Conservation (phyloP, 2,797 vertebrate genomes). For the Myotis vivesi region DNA sequence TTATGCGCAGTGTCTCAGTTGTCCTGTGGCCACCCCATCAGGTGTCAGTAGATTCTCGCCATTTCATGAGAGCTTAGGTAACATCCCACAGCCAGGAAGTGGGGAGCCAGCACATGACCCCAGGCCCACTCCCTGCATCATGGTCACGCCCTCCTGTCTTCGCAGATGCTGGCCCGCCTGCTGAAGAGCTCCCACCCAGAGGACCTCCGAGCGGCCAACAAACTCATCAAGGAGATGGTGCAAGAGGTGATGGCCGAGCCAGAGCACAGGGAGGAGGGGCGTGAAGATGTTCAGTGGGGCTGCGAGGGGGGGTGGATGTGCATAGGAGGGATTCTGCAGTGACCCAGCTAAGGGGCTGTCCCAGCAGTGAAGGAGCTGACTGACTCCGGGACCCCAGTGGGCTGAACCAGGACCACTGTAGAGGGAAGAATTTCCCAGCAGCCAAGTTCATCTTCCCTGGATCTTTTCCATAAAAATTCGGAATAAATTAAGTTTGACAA, state of each 20-base stretch:
- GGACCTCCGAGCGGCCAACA: conserved; percentile 97
- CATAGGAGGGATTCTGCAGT: fast-evolving
- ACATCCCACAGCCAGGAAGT: background rate
- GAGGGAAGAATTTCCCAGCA: background rate
- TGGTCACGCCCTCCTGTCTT: background rate
- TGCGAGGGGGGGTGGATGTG: background rate
- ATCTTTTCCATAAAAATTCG: background rate
- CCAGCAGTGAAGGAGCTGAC: background rate
- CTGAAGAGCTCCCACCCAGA: conserved; percentile 97
- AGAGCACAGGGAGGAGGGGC: background rate
- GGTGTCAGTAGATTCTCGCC: background rate
- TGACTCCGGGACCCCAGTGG: background rate
- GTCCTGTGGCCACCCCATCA: background rate
- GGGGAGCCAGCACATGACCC: background rate
- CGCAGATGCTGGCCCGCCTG: conserved; percentile 93
- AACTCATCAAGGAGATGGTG: conserved; percentile 99
- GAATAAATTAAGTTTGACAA: background rate
- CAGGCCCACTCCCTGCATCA: background rate
- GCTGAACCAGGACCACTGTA: background rate
- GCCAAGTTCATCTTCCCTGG: no score
- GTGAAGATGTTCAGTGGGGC: background rate
- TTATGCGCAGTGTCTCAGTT: fast-evolving
- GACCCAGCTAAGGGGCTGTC: background rate
- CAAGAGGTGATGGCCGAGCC: conserved; percentile 90
- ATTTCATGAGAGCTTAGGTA: background rate